Evolutionary conservation across 1,140 invertebrate species (phyloP).

Genomic region (Diorhabda sublineata): DNA sequence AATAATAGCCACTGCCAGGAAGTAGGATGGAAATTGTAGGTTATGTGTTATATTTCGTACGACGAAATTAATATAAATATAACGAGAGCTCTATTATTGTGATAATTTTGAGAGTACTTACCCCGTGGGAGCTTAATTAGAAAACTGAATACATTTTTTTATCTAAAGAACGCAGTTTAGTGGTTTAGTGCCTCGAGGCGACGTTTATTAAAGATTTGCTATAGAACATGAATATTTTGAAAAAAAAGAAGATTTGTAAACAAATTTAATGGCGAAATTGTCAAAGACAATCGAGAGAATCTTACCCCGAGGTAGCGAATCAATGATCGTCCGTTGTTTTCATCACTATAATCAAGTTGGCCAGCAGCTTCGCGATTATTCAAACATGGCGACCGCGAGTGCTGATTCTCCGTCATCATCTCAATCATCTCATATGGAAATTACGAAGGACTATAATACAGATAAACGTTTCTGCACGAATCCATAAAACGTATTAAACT

Average conservation of each 20-base stretch:
- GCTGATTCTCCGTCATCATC: conserved; percentile 29
- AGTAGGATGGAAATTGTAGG: conserved; percentile 10
- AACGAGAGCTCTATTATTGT: not conserved
- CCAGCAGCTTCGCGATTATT: conserved; percentile 27
- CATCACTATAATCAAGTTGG: conserved; percentile 34
- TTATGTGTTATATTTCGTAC: not conserved
- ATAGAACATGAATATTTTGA: too few species aligned
- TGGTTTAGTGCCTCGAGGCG: too few species aligned
- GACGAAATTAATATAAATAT: not conserved
- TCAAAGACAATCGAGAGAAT: conserved; percentile 18
- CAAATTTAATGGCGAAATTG: conserved; percentile 17
- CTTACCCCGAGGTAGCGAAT: conserved; percentile 24
- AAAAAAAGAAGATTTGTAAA: not conserved
- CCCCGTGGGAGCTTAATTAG: too few species aligned
- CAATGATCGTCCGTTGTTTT: conserved; percentile 25
- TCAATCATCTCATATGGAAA: conserved; percentile 36
- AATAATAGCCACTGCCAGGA: conserved; percentile 22
- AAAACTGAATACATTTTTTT: too few species aligned
- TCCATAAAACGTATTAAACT: conserved; percentile 36
- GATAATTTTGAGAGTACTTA: not conserved
- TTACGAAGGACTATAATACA: conserved; percentile 35
- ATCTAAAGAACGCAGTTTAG: too few species aligned
- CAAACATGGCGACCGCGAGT: conserved; percentile 30
- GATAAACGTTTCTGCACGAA: conserved; percentile 36
- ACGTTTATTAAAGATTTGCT: too few species aligned